Base-by-base conservation (phyloP, 2,888 invertebrate species). In the Acrobasis suavella region DNA sequence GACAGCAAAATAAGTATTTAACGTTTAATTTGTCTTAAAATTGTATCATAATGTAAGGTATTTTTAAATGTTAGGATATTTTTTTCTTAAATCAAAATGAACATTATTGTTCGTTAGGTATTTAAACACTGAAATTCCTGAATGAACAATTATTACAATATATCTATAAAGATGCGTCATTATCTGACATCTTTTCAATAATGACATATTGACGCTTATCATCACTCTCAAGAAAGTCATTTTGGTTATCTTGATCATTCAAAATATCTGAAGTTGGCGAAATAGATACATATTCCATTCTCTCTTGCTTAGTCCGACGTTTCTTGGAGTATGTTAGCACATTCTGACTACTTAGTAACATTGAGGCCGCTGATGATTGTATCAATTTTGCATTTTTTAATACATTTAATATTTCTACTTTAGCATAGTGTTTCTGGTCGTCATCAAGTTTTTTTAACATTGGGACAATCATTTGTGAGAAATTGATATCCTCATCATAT, bases 401-500 rank as follows among this genome's bases (percentile, higher is more conserved):
- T 37, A 32, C n/a, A 54, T 54, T 54, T 37, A 54, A 54, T 54
- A 54, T 54, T 32, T 54, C 37, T 54, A 54, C 15, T 54, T 54
- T 54, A n/a, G 54, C 54, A 54, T n/a, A 54, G 32, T 54, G 54
- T 60, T 63, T 63, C 50, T 63, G 52, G 50, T 63, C 60, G 38
- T 60, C 63, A 60, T 54, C 37, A 50, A 63, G 46, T 60, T 56
- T 54, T 50, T 60, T 60, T 50, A 63, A 50, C 54, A 60, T 63
- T 56, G 63, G 60, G 55, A 63, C 54, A 37, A 54, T 37, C 54
- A 54, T 54, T 54, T 63, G 60, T 63, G 52, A 54, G 59, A 63
- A 63, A 60, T 60, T 60, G 16, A 63, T 63, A 54, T 60, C 63
- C 60, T 58, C 51, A 52, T 38, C 58, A 38, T 54, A 54, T n/a